Evolutionary conservation across 2,888 invertebrate species (phyloP).

Genomic region (Lordiphosa andalusiaca): DNA sequence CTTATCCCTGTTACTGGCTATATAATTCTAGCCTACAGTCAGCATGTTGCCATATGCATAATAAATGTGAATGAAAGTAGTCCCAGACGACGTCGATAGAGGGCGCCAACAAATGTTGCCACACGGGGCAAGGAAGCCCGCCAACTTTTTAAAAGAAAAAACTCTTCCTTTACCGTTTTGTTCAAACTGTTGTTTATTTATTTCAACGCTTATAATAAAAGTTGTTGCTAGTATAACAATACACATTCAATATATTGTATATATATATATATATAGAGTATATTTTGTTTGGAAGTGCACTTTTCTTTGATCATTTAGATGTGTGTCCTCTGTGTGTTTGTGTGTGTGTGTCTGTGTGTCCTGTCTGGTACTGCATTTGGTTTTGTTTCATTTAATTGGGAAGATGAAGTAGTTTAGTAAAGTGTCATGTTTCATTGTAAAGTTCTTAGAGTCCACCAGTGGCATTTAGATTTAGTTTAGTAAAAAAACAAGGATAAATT

Average conservation of each 20-base stretch:
- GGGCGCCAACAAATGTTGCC: too few relatives aligned
- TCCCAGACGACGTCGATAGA: too few relatives aligned
- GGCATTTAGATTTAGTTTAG: constrained; percentile 59
- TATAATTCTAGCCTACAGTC: too few relatives aligned
- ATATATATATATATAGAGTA: constrained; percentile 42
- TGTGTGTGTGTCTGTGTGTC: constrained; percentile 32
- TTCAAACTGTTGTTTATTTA: constrained; percentile 71
- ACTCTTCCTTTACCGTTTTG: constrained; percentile 28
- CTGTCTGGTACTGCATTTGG: constrained; percentile 37
- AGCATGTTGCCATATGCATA: too few relatives aligned
- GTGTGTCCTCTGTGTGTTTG: constrained; percentile 27
- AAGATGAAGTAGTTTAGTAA: constrained; percentile 45
- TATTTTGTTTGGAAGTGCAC: constrained; percentile 62
- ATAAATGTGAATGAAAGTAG: too few relatives aligned
- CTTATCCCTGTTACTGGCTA: too few relatives aligned
- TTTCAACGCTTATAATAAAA: constrained; percentile 71
- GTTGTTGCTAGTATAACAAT: constrained; percentile 55
- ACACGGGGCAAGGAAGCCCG: background rate
- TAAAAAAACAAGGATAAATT: constrained; percentile 19
- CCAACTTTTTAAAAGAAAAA: background rate
- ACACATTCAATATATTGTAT: constrained; percentile 55
- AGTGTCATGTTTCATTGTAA: constrained; percentile 19
- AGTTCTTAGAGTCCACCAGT: constrained; percentile 55
- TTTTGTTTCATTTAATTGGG: constrained; percentile 19
- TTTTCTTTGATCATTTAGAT: constrained; percentile 47